Evolutionary conservation across 2,113 vertebrate genomes (phyloP).

Genomic region (Myxocyprinus asiaticus): DNA sequence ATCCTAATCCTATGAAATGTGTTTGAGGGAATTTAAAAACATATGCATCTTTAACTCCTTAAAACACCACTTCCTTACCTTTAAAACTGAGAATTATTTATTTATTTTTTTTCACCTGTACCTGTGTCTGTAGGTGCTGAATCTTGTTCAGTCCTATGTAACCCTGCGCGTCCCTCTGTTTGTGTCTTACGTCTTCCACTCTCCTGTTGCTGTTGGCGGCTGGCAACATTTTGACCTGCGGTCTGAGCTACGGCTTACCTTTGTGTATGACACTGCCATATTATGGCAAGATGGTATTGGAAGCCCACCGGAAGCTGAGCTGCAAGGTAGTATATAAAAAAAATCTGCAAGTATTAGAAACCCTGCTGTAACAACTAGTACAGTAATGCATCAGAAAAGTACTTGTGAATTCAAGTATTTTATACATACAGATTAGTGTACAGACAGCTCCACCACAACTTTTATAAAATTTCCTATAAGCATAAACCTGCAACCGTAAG

Average conservation of each 20-base stretch:
- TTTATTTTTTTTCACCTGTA: not conserved
- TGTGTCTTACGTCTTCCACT: constrained; percentile 85
- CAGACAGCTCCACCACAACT: not conserved
- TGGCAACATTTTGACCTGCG: constrained; percentile 88
- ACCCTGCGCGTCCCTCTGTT: constrained; percentile 83
- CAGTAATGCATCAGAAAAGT: not conserved
- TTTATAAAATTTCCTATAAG: not conserved
- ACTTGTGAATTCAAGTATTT: not conserved
- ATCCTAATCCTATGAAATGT: no score
- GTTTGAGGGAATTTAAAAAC: no score
- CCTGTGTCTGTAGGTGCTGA: constrained; percentile 73
- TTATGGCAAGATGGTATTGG: constrained; percentile 85
- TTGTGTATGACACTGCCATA: constrained; percentile 89
- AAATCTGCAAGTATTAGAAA: not conserved
- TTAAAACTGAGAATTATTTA: not conserved
- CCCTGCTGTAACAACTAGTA: not conserved
- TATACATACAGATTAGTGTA: not conserved
- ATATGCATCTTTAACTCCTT: no score
- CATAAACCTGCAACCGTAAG: not conserved
- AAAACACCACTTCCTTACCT: not conserved
- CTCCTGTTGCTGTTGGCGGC: constrained; percentile 77
- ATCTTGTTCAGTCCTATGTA: constrained; percentile 85
- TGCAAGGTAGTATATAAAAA: constrained; percentile 70
- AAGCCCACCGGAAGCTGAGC: constrained; percentile 83
- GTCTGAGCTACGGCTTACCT: constrained; percentile 83